Evolutionary conservation across 1,140 invertebrate species (phyloP), one percentile per base, ranked within the genome.

Genomic region (Drosophila ohnishii): DNA sequence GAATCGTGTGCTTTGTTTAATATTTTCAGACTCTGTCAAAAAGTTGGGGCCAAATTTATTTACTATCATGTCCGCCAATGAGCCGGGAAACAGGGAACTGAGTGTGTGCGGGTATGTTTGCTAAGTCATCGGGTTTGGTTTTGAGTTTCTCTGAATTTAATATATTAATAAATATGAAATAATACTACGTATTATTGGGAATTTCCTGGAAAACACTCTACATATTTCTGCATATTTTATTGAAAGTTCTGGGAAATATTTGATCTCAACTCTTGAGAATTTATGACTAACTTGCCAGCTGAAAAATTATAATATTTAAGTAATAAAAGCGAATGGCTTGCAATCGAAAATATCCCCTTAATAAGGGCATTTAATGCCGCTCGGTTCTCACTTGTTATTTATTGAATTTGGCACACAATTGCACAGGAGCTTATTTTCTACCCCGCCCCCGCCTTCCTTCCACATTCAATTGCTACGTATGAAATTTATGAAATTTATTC

Each of bases 11-110:
- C 79, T 69, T 78, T 82, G 74, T 82, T 82, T 82, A 81, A 82
- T 82, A 82, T 78, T 78, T 82, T 82, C 69, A 37, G 62, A 78
- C 74, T 77, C 63, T 80, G 78, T 80, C 66, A 72, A 77, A 80
- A 81, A 79, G 62, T 80, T 75, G 13, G 44, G 66, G 16, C 16
- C 51, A 75, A 80, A 75, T 80, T 71, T 80, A 80, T 80, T 80
- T 75, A 80, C 78, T 75, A 63, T 75, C 71, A 62, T 60, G 63
- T 76, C 64, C 37, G 50, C 62, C 55, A 55, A 76, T 61, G 42
- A 53, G 42, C 56, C 42, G 28, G 51, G 3, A 2, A 14, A 5
- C 5, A 16, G 7, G 11, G 7, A 14, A 5, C 13, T 8, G 22
- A 14, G 13, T 47, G 19, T n/a, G 2, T 22, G 6, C 1, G 32